Conservation (phyloP, 2,113 vertebrate species). For the Paradisaea rubra region DNA sequence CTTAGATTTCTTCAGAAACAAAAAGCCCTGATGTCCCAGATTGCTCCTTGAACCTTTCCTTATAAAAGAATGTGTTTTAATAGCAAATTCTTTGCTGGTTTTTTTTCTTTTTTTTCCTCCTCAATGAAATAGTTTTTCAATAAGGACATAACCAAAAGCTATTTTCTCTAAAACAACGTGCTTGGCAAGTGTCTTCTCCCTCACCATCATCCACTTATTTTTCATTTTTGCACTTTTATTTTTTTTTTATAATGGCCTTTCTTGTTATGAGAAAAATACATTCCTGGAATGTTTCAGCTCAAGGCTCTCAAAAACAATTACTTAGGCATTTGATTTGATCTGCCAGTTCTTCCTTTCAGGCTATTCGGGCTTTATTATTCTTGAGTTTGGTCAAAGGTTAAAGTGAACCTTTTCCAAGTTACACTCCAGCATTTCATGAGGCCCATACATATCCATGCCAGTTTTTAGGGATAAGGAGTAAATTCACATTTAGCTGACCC, state of each 20-base stretch:
- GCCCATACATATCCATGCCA: rapidly evolving
- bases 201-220: background rate
- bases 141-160: conserved; percentile 6
- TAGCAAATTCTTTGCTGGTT: background rate
- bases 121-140: background rate
- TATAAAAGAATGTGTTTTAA: background rate
- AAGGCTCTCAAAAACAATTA: conserved; percentile 47
- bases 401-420: background rate
- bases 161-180: background rate
- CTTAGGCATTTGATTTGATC: conserved; percentile 45
- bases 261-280: conserved; percentile 24
- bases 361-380: background rate
- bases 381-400: background rate
- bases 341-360: background rate
- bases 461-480: background rate
- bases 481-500: background rate
- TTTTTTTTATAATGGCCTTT: background rate
- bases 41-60: background rate
- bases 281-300: conserved; percentile 32
- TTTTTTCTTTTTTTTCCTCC: rapidly evolving
- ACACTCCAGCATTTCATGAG: background rate
- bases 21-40: background rate
- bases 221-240: background rate
- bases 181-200: background rate
- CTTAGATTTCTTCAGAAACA: background rate